A percentile compares a stretch with the other conserved stretches of the same genome.
Conservation (phyloP, 1,140 invertebrate genomes). For the Calliphora vicina region DNA sequence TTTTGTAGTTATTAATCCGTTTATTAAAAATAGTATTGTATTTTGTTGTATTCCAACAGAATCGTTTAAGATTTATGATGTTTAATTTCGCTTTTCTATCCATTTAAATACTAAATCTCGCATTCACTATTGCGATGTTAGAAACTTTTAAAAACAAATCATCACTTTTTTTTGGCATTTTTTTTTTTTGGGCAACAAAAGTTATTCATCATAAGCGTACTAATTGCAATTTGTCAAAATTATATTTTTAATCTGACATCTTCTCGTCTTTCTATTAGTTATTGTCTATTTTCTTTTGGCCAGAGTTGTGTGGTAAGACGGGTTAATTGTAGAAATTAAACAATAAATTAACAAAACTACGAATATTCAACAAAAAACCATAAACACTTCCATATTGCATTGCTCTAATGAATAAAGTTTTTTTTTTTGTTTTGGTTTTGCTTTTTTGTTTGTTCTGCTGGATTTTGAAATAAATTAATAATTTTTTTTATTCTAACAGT, state of each 20-base stretch:
- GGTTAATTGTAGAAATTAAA: background rate
- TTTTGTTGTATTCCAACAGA: slow-evolving; percentile 12
- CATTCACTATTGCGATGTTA: background rate
- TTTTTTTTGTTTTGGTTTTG: too few relatives aligned
- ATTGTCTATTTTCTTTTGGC: background rate
- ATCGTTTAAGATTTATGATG: slow-evolving; percentile 9
- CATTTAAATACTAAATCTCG: background rate
- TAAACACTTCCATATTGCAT: too few relatives aligned
- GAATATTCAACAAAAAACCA: too few relatives aligned
- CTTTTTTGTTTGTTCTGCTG: too few relatives aligned
- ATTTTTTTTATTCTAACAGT: too few relatives aligned
- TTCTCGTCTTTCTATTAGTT: slow-evolving; percentile 44
- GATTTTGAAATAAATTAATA: too few relatives aligned
- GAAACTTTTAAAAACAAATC: background rate
- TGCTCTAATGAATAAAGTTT: too few relatives aligned
- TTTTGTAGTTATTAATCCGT: background rate
- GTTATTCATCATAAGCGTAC: background rate
- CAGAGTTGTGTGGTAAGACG: background rate
- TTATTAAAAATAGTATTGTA: background rate
- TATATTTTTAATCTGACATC: slow-evolving; percentile 29
- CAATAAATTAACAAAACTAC: background rate
- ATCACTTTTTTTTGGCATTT: background rate
- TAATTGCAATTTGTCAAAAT: slow-evolving; percentile 31
- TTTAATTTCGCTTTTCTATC: background rate
- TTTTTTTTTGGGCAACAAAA: background rate